A percentile compares a stretch with the other conserved stretches of the same genome.
phyloP scores from a whole-genome alignment of 1,140 invertebrate species.

The Drosophila fuyamai region DNA sequence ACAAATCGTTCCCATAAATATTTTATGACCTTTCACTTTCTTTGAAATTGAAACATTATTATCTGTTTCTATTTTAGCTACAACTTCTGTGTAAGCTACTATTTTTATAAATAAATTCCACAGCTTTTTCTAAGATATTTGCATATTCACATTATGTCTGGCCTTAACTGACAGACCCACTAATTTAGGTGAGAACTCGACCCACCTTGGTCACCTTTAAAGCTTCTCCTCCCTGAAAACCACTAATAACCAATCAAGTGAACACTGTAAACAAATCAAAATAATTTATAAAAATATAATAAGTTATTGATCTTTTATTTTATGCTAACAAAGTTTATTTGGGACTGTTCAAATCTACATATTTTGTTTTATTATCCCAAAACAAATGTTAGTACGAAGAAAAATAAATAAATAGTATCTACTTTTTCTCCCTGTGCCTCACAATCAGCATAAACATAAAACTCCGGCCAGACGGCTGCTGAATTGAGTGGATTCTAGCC shows the following conservation, averaged over 20 bases:
- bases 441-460: slow-evolving; percentile 35
- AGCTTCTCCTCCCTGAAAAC: neutral
- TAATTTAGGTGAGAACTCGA: slow-evolving; percentile 31
- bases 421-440: slow-evolving; percentile 4
- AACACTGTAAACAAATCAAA: neutral
- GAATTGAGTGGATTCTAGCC: slow-evolving; percentile 25
- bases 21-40: neutral
- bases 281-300: too few relatives aligned
- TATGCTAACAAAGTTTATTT: too few relatives aligned
- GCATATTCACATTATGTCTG: slow-evolving; percentile 4
- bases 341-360: too few relatives aligned
- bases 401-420: too few relatives aligned
- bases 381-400: too few relatives aligned
- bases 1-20: neutral
- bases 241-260: neutral
- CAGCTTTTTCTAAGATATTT: slow-evolving; percentile 2
- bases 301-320: too few relatives aligned
- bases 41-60: neutral
- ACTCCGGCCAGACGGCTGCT: neutral
- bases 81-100: too few relatives aligned
- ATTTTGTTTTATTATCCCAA: too few relatives aligned
- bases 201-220: slow-evolving; percentile 25
- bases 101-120: neutral
- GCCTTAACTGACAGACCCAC: slow-evolving; percentile 26
- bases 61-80: neutral